Conservation (phyloP, 2,888 invertebrate genomes). For the Mythimna impura region DNA sequence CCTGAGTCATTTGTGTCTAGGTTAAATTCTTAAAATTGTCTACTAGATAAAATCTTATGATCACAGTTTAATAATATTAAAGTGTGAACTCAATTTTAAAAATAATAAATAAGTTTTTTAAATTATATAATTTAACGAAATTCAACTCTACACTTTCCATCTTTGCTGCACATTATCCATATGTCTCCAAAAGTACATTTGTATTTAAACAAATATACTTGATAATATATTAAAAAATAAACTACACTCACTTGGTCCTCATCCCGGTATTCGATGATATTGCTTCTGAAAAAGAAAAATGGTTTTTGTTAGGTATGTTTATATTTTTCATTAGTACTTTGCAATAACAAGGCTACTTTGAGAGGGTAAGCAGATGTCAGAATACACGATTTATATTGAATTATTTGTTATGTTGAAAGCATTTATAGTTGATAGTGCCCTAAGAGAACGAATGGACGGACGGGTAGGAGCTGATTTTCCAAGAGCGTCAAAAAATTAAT, state of each 20-base stretch:
- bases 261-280: conserved; percentile 84
- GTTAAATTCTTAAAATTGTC: conserved; percentile 26
- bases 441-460: too few species aligned
- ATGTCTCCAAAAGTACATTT: not conserved
- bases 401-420: not conserved
- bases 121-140: not conserved
- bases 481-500: not conserved
- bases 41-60: too few species aligned
- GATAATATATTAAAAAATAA: not conserved
- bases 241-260: conserved; percentile 84
- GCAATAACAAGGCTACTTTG: too few species aligned
- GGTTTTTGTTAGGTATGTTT: not conserved
- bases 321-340: not conserved
- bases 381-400: not conserved
- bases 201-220: not conserved
- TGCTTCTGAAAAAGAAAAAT: conserved; percentile 81
- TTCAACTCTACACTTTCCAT: not conserved
- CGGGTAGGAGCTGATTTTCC: not conserved
- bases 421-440: not conserved
- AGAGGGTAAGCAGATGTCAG: not conserved
- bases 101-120: too few species aligned
- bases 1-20: conserved; percentile 43
- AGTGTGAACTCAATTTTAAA: too few species aligned
- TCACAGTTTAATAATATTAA: too few species aligned
- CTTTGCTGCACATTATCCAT: not conserved